Evolutionary conservation across 2,888 invertebrate species (phyloP).

Genomic region (Microctonus brassicae): DNA sequence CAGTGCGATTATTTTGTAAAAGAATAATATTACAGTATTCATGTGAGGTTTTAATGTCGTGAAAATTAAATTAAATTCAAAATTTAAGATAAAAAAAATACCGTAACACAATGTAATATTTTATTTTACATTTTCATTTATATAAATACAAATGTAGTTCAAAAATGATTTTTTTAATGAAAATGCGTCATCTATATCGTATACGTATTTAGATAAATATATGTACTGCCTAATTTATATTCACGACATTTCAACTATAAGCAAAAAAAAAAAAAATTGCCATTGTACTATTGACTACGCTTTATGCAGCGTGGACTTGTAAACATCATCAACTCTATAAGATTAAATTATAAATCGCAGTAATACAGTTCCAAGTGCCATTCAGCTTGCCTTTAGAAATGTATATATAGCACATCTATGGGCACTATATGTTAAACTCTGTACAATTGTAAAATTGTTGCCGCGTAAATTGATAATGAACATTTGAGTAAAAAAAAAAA

Average conservation of each 20-base stretch:
- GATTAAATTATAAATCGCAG: background rate
- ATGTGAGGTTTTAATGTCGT: background rate
- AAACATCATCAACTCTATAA: background rate
- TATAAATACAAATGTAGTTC: background rate
- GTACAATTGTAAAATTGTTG: background rate
- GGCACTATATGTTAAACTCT: constrained; percentile 3
- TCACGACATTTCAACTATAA: background rate
- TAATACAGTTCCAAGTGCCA: constrained; percentile 14
- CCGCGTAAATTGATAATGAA: constrained; percentile 1
- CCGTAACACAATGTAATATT: background rate
- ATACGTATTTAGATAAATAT: background rate
- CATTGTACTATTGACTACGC: background rate
- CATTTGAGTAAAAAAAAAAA: background rate
- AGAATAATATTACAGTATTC: background rate
- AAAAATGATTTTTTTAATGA: background rate
- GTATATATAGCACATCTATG: background rate
- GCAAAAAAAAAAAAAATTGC: background rate
- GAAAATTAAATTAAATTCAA: background rate
- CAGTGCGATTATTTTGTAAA: background rate
- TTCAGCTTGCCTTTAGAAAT: constrained; percentile 22
- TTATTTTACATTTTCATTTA: background rate
- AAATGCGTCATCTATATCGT: background rate
- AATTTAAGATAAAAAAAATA: background rate
- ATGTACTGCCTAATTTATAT: background rate
- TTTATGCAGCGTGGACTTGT: background rate